Conservation (phyloP, 2,888 invertebrate species). For the Macroteleia sp. region DNA sequence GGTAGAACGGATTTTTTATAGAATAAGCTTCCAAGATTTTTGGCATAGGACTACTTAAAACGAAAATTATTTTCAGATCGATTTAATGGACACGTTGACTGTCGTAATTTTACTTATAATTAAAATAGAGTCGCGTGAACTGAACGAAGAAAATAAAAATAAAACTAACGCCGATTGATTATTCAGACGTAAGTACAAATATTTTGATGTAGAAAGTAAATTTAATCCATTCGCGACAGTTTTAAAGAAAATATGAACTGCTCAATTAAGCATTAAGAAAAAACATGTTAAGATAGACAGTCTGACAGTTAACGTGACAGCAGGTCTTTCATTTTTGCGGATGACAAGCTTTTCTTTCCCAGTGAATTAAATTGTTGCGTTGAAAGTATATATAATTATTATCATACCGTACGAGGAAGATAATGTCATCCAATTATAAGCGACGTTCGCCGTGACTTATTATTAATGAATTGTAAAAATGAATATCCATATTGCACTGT, state of each 20-base stretch:
- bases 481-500: neutral
- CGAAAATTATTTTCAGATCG: too few relatives aligned
- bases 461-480: constrained; percentile 13
- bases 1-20: too few relatives aligned
- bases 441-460: constrained; percentile 16
- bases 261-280: constrained; percentile 64
- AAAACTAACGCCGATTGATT: constrained; percentile 17
- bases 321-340: neutral
- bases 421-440: constrained; percentile 20
- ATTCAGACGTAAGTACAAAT: constrained; percentile 50
- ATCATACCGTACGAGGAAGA: neutral
- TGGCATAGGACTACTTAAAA: too few relatives aligned
- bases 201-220: constrained; percentile 40
- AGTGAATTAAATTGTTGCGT: neutral
- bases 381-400: too few relatives aligned
- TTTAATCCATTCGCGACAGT: constrained; percentile 28
- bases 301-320: constrained; percentile 52
- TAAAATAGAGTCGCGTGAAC: too few relatives aligned
- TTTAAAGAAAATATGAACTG: constrained; percentile 33
- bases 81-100: too few relatives aligned
- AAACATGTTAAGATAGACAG: constrained; percentile 30
- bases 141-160: too few relatives aligned
- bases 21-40: too few relatives aligned
- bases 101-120: too few relatives aligned
- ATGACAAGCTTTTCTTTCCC: neutral